These are phyloP conservation scores for Hyles euphorbiae DNA, from an alignment of 1,140 invertebrate genomes.

Conservation along the genomic window DNA sequence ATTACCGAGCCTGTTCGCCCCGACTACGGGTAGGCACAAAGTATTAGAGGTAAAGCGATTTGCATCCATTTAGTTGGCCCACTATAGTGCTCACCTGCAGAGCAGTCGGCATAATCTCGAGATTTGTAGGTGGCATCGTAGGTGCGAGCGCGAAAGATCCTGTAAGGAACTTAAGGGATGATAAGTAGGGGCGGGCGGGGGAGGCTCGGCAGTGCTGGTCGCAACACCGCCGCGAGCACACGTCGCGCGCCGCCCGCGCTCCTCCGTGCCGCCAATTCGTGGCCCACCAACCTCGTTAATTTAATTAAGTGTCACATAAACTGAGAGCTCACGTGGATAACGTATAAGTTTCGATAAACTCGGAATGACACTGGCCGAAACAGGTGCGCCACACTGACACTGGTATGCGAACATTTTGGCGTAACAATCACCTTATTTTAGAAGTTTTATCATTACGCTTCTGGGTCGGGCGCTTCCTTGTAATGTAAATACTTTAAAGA, in stretches of 20 bases:
- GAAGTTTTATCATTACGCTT: slow-evolving; percentile 20
- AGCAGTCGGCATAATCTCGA: slow-evolving; percentile 53
- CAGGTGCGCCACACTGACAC: slow-evolving; percentile 25
- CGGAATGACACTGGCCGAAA: slow-evolving; percentile 40
- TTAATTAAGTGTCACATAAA: slow-evolving; percentile 64
- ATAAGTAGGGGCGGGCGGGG: slow-evolving; percentile 40
- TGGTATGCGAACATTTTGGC: slow-evolving; percentile 35
- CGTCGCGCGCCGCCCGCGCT: slow-evolving; percentile 35
- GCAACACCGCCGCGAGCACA: slow-evolving; percentile 49
- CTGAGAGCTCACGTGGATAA: slow-evolving; percentile 51
- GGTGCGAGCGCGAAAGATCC: slow-evolving; percentile 42
- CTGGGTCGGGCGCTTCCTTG: too few species aligned
- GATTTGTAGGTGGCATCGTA: slow-evolving; percentile 45
- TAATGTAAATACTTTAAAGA: too few species aligned
- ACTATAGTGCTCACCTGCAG: slow-evolving; percentile 38
- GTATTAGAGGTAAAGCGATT: too few species aligned
- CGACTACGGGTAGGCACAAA: too few species aligned
- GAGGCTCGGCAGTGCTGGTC: slow-evolving; percentile 53
- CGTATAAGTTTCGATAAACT: slow-evolving; percentile 36
- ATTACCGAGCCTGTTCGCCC: too few species aligned
- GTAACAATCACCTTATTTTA: slow-evolving; percentile 17
- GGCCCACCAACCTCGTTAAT: slow-evolving; percentile 36
- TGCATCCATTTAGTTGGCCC: too few species aligned
- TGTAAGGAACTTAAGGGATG: slow-evolving; percentile 41
- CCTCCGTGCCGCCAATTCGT: slow-evolving; percentile 15